Evolutionary conservation across 2,113 vertebrate genomes (phyloP).

Genomic region (Formicarius rufipectus): DNA sequence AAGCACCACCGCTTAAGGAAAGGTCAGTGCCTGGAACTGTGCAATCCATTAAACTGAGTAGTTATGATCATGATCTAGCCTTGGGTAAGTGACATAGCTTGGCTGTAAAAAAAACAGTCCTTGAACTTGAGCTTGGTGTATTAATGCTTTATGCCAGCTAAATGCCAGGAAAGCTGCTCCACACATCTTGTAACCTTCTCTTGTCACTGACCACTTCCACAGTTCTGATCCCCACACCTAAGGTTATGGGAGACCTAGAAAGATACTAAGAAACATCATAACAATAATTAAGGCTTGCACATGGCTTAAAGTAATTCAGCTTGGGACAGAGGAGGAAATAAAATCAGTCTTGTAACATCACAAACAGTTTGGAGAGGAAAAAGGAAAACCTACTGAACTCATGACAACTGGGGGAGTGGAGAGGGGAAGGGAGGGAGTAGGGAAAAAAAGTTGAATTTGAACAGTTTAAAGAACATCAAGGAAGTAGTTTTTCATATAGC

Average conservation of each 20-base stretch:
- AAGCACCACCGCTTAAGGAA: background rate
- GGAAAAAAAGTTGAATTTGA: background rate
- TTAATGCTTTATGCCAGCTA: background rate
- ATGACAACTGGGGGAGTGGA: no score
- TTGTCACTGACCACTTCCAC: background rate
- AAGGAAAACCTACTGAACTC: background rate
- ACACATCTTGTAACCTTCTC: background rate
- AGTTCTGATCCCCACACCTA: background rate
- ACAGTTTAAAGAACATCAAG: background rate
- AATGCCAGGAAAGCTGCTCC: background rate
- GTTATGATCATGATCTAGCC: background rate
- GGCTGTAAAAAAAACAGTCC: background rate
- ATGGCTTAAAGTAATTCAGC: background rate
- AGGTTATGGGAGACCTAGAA: background rate
- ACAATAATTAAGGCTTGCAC: background rate
- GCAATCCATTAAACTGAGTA: background rate
- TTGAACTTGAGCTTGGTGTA: background rate
- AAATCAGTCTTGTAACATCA: background rate
- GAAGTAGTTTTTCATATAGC: background rate
- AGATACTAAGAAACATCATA: background rate
- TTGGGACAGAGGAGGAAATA: background rate
- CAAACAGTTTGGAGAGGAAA: background rate
- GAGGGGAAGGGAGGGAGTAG: background rate
- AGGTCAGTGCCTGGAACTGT: background rate
- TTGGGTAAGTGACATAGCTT: background rate